These are phyloP conservation scores for Pterostichus madidus DNA, from an alignment of 2,888 invertebrate species.

Conservation along the genomic window DNA sequence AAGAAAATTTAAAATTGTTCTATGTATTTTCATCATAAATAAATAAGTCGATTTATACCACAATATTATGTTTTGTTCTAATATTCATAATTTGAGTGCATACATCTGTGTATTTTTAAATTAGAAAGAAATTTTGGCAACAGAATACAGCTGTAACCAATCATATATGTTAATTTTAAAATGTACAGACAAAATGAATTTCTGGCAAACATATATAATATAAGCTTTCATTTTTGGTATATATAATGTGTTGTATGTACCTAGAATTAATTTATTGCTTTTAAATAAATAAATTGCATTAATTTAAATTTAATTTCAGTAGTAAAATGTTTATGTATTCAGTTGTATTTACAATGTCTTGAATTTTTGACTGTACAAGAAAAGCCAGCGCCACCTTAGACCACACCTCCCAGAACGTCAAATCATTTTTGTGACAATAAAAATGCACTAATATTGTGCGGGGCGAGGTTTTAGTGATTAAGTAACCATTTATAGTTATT, in stretches of 20 bases:
- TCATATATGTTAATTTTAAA: not conserved
- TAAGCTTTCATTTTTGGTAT: too few species aligned
- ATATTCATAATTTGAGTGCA: too few species aligned
- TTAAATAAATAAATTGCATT: too few species aligned
- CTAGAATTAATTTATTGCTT: too few species aligned
- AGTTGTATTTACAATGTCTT: not conserved
- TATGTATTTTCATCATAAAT: too few species aligned
- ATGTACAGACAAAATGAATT: not conserved
- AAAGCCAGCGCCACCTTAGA: not conserved
- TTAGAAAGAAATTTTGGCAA: not conserved
- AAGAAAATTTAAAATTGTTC: too few species aligned
- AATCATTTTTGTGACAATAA: slow-evolving; percentile 26
- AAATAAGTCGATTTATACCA: too few species aligned
- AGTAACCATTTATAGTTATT: slow-evolving; percentile 32
- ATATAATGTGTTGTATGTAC: too few species aligned
- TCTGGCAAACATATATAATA: too few species aligned
- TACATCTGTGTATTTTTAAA: not conserved
- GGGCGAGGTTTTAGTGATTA: slow-evolving; percentile 42
- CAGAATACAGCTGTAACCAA: slow-evolving; percentile 3
- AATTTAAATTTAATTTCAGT: too few species aligned
- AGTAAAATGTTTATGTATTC: too few species aligned
- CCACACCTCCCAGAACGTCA: not conserved
- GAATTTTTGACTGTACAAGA: slow-evolving; percentile 1
- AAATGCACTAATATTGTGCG: slow-evolving; percentile 23
- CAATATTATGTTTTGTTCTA: too few species aligned